Evolutionary conservation across 1,140 invertebrate genomes (phyloP), one percentile per base, ranked within the genome.

Genomic region (Aradophagus sp.): DNA sequence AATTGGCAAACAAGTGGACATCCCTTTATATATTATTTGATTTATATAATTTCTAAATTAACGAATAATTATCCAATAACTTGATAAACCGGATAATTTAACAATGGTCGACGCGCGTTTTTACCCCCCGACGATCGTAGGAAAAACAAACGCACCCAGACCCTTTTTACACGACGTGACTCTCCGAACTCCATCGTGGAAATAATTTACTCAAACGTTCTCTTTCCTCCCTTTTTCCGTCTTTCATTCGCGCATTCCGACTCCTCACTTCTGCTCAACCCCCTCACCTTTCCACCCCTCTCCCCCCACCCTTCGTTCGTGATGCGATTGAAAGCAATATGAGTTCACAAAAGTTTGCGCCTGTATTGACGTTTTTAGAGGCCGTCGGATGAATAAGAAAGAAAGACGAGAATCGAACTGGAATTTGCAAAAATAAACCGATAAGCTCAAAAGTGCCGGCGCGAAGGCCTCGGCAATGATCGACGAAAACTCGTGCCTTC

Each of bases 271-370:
- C 23, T 1, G 34, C 13, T 27, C 27, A 2, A 5, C 6, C 34
- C 12, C 7, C 8, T 55, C 32, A 15, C 13, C 10, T 7, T 14
- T 38, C 10, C n/a, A n/a, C n/a, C 4, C 38, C 16, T 55, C 7
- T 34, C 13, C 29, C 23, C n/a, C 15, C 34, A 31, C 29, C 19
- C 34, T 42, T 31, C 48, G 34, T 65, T 55, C 20, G 20, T 23
- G 61, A 55, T 65, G 50, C 48, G 48, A 65, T 65, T 65, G 61
- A 65, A 65, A 65, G 61, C 50, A 55, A 65, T 55, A 65, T 65
- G 50, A 65, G 61, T 55, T 65, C 50, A 65, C 61, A 56, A 66
- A 66, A 66, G 62, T 66, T 66, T 66, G 62, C 38, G 62, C 62
- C 15, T 66, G 62, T 66, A 66, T 66, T 66, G 62, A 66, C 52